phyloP scores from a whole-genome alignment of 2,888 invertebrate genomes.

The Pomacea canaliculata region DNA sequence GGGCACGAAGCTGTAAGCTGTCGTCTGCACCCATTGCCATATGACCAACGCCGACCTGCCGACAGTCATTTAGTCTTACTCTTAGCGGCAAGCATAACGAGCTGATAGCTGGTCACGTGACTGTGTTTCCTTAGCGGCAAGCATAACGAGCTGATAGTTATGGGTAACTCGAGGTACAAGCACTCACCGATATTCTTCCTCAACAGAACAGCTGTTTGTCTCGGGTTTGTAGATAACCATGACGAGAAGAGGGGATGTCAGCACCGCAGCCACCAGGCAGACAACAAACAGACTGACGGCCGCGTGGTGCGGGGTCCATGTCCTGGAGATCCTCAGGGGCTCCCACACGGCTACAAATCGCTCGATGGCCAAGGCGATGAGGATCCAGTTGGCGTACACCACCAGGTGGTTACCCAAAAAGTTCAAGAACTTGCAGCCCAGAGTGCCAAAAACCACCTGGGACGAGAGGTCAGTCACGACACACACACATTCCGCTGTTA shows the following conservation, averaged over 20 bases:
- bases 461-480: neutral
- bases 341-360: constrained; percentile 56
- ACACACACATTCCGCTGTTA: neutral
- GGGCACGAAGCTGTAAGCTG: constrained; percentile 18
- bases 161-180: too few relatives aligned
- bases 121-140: too few relatives aligned
- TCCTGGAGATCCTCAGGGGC: constrained; percentile 44
- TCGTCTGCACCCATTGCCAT: constrained; percentile 16
- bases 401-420: constrained; percentile 49
- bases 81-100: too few relatives aligned
- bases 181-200: constrained; percentile 3
- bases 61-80: neutral
- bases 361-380: constrained; percentile 60
- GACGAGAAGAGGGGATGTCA: constrained; percentile 15
- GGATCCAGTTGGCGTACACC: constrained; percentile 56
- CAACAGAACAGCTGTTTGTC: neutral
- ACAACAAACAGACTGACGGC: constrained; percentile 13
- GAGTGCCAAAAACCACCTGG: constrained; percentile 24
- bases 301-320: constrained; percentile 16
- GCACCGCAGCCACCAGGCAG: constrained; percentile 4
- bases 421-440: constrained; percentile 47
- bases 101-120: too few relatives aligned
- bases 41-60: constrained; percentile 1
- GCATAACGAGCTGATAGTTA: too few relatives aligned
- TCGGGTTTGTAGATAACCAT: neutral